phyloP scores from a whole-genome alignment of 2,888 invertebrate genomes.

The Cybosia mesomella region DNA sequence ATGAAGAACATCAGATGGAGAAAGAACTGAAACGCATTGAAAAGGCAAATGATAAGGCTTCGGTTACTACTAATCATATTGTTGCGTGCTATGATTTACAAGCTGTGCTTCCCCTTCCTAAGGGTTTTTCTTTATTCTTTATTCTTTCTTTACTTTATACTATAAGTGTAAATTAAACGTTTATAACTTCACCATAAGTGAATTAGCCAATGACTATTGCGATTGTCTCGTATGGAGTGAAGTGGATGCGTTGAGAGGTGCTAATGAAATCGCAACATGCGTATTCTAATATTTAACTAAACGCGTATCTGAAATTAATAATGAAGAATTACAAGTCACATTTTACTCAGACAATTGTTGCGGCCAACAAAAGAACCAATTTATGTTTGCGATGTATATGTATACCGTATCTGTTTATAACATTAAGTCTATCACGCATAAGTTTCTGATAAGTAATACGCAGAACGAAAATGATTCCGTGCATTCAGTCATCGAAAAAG shows the following conservation, averaged over 20 bases:
- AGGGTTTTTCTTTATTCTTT: too few relatives aligned
- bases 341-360: slow-evolving; percentile 18
- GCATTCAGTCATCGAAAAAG: slow-evolving; percentile 13
- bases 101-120: slow-evolving; percentile 8
- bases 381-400: background rate
- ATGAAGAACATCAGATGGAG: slow-evolving; percentile 9
- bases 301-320: background rate
- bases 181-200: slow-evolving; percentile 13
- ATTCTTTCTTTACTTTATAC: slow-evolving; percentile 8
- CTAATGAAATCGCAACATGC: slow-evolving; percentile 14
- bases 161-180: slow-evolving; percentile 16
- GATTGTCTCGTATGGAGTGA: slow-evolving; percentile 10
- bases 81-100: slow-evolving; percentile 16
- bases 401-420: slow-evolving; percentile 24
- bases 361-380: slow-evolving; percentile 23
- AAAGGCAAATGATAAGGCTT: slow-evolving; percentile 5
- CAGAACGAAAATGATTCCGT: slow-evolving; percentile 16
- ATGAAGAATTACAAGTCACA: slow-evolving; percentile 12
- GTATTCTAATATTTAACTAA: slow-evolving; percentile 10
- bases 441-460: slow-evolving; percentile 18
- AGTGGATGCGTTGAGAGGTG: background rate
- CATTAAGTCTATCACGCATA: slow-evolving; percentile 22
- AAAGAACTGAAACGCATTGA: slow-evolving; percentile 2
- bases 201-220: slow-evolving; percentile 8
- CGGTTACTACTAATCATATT: background rate